A percentile compares a stretch with the other conserved stretches of the same genome.
phyloP scores from a whole-genome alignment of 1,140 invertebrate genomes.

The Listronotus oregonensis region DNA sequence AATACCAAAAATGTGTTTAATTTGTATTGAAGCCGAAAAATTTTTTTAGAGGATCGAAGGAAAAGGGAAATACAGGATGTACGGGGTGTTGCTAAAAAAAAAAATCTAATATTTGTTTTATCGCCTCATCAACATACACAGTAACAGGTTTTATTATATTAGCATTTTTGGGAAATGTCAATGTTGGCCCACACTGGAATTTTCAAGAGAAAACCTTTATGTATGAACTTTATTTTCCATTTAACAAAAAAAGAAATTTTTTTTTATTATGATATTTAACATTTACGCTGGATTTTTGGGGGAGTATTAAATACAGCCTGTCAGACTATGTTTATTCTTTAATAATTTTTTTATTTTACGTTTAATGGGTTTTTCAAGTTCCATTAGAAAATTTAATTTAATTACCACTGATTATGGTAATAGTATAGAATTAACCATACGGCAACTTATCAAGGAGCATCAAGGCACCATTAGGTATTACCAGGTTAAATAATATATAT shows the following conservation, averaged over 20 bases:
- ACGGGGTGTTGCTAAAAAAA: background rate
- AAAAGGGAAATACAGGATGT: background rate
- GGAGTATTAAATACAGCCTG: background rate
- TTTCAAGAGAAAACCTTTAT: background rate
- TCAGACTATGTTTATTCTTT: background rate
- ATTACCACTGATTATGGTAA: background rate
- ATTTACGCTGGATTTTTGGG: background rate
- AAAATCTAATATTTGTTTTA: background rate
- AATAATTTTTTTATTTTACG: slow-evolving; percentile 1
- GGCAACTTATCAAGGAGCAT: background rate
- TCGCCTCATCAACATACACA: background rate
- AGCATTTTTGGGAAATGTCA: no score
- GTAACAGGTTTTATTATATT: background rate
- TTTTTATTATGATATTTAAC: background rate
- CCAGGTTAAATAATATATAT: no score
- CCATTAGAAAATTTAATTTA: background rate
- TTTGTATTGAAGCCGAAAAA: background rate
- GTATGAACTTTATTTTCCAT: slow-evolving; percentile 6
- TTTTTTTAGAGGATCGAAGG: background rate
- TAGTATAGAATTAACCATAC: background rate
- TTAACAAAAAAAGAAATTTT: background rate
- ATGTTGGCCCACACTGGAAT: background rate
- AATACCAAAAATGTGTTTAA: background rate
- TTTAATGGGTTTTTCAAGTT: background rate
- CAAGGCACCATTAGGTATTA: background rate